Evolutionary conservation across 2,888 invertebrate species (phyloP).

Genomic region (Thecophora atra): DNA sequence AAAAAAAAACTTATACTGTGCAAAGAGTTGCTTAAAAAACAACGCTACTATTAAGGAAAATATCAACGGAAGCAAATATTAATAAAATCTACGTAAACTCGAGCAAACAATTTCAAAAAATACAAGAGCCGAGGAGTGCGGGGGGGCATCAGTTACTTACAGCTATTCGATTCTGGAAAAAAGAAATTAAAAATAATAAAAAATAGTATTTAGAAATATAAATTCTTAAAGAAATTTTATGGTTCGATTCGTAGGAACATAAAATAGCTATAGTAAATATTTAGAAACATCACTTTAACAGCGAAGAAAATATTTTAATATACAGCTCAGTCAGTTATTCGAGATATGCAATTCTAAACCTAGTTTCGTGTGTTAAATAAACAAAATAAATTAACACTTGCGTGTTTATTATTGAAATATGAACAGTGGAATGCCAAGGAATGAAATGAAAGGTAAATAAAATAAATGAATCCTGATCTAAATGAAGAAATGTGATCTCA

Average conservation of each 20-base stretch:
- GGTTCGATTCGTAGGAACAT: too few species aligned
- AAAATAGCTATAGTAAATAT: not conserved
- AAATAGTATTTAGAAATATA: too few species aligned
- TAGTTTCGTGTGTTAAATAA: too few species aligned
- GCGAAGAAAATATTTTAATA: not conserved
- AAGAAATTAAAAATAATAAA: conserved; percentile 36
- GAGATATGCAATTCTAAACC: too few species aligned
- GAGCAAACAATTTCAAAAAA: not conserved
- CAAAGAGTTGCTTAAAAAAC: not conserved
- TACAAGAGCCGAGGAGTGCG: conserved; percentile 7
- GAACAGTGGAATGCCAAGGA: too few species aligned
- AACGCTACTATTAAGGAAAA: not conserved
- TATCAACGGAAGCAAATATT: not conserved
- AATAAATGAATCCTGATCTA: too few species aligned
- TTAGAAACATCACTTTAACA: not conserved
- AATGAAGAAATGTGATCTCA: too few species aligned
- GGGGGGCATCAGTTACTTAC: conserved; percentile 46
- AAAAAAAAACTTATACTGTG: too few species aligned
- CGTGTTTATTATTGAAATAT: too few species aligned
- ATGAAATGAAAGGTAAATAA: too few species aligned
- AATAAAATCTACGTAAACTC: not conserved
- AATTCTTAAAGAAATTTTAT: too few species aligned
- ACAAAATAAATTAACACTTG: too few species aligned
- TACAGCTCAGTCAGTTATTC: not conserved
- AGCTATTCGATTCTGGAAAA: conserved; percentile 52